Evolutionary conservation across 2,797 vertebrate genomes (phyloP), one percentile per base, ranked within the genome.

Genomic region (Aphelocoma californica): DNA sequence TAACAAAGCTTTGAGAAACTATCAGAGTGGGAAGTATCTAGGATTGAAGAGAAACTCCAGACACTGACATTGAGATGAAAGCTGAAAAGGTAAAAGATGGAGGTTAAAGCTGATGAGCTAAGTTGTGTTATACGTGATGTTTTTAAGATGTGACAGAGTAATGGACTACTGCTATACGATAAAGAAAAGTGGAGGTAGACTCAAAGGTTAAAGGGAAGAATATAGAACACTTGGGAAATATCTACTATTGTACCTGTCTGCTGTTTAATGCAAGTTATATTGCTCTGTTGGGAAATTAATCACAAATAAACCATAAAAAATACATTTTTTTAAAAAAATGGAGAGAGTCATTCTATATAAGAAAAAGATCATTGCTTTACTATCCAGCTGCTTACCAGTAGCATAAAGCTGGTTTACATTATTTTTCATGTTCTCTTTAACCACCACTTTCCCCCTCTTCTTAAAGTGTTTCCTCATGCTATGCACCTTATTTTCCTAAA

Each of bases 321-420:
- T 17, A 14, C 4, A 56, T 8, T 15, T 34, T 34, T 34, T 34
- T 34, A 34, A 34, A 34, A 34, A 81, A 70, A 34, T 18, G 18
- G 6, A 38, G 11, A 51, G 40, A 54, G 75, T 75, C 44, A 88
- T 81, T 62, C 54, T 50, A 29, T 47, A 29, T 64, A 85, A 92
- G 47, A 75, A 57, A 83, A 95, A 89, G 6, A 67, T 91, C 21
- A 89, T 34, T 10, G 13, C 67, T 96, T 96, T 93, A 90, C 66
- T 89, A 81, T 74, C 40, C 56, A 88, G 16, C 61, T 96, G 31
- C 67, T 70, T 94, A 96, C 51, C 74, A 83, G 95, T 97, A 97
- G 91, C 70, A 74, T 92, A 92, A 94, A 81, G 81, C 51, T 96
- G 90, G 69, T 96, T 97, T 64, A 56, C 65, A 88, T 96, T 94